phyloP scores from a whole-genome alignment of 2,797 vertebrate genomes.

The Paratrypauchen microcephalus region DNA sequence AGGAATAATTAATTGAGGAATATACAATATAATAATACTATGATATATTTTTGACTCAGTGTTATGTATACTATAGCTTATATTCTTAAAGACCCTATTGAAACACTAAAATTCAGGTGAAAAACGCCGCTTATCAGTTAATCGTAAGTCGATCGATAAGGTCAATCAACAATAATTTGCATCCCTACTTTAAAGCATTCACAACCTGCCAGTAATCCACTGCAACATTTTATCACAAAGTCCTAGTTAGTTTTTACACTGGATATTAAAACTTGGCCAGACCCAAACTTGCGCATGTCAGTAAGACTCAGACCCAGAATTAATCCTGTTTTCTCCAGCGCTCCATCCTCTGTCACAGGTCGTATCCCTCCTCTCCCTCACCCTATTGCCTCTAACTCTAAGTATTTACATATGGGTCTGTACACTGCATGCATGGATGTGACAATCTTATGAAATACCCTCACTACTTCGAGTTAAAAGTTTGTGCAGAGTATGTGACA shows the following conservation, averaged over 20 bases:
- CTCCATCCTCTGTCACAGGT: conserved; percentile 1
- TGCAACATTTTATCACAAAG: not conserved
- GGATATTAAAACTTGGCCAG: not conserved
- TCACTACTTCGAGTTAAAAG: not conserved
- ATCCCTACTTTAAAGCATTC: too few species aligned
- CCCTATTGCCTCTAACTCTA: too few species aligned
- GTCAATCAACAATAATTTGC: too few species aligned
- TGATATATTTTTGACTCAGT: too few species aligned
- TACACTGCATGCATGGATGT: not conserved
- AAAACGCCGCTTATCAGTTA: too few species aligned
- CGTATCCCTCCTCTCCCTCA: not conserved
- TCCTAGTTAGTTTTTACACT: not conserved
- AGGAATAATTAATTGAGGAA: too few species aligned
- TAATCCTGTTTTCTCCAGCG: not conserved
- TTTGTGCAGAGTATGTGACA: conserved; percentile 13
- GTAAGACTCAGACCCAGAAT: too few species aligned
- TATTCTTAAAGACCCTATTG: too few species aligned
- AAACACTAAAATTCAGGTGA: too few species aligned
- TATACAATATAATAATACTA: too few species aligned
- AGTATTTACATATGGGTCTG: conserved; percentile 3
- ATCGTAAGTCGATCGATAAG: too few species aligned
- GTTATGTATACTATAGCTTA: too few species aligned
- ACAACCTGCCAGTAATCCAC: not conserved
- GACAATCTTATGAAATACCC: conserved; percentile 3
- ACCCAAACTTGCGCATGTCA: not conserved